Percentiles rank a stretch among this genome's conserved stretches.
phyloP scores from a whole-genome alignment of 2,113 vertebrate genomes.

The Nothocercus julius region DNA sequence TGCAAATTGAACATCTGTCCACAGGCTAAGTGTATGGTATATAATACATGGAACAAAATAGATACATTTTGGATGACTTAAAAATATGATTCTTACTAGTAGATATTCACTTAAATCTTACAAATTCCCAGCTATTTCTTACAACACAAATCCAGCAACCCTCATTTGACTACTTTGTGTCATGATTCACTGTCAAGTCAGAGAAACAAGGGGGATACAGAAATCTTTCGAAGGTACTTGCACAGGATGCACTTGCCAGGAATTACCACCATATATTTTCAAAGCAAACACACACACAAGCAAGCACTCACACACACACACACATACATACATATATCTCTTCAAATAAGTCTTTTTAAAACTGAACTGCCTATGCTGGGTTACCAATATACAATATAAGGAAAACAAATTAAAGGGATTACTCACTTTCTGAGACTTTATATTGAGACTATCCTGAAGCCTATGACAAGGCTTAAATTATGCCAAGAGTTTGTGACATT shows the following conservation, averaged over 20 bases:
- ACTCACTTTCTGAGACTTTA: neutral
- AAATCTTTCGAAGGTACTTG: neutral
- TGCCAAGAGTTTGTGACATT: neutral
- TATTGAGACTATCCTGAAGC: neutral
- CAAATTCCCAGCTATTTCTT: neutral
- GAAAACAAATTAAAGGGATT: neutral
- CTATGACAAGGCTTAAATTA: neutral
- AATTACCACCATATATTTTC: neutral
- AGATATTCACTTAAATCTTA: conserved; percentile 3
- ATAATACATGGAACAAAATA: conserved; percentile 12
- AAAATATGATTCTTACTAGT: neutral
- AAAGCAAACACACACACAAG: neutral
- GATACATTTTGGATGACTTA: neutral
- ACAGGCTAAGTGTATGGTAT: neutral
- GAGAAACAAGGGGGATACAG: neutral
- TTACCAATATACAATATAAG: neutral
- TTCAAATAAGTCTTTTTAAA: neutral
- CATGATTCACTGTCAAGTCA: neutral
- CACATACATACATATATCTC: neutral
- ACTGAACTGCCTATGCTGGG: neutral
- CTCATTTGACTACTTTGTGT: neutral
- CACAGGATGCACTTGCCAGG: neutral
- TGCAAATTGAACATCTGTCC: conserved; percentile 51
- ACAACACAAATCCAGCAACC: neutral
- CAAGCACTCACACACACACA: neutral